Conservation (phyloP, 2,888 invertebrate genomes). For the Tetragnatha montana region DNA sequence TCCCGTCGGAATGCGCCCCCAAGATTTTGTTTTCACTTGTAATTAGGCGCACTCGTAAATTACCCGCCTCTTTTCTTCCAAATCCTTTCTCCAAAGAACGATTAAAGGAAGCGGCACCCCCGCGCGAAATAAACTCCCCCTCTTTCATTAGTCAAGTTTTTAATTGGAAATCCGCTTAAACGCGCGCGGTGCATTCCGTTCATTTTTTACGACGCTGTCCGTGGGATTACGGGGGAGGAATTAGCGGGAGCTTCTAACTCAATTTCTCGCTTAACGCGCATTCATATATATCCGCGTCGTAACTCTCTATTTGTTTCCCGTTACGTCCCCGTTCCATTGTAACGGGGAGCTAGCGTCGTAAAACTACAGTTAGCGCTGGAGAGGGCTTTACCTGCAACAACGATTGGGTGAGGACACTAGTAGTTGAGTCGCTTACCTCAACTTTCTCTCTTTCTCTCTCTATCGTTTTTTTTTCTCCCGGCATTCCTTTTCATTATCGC, state of each 20-base stretch:
- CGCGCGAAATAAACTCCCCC: constrained; percentile 61
- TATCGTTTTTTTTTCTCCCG: not conserved
- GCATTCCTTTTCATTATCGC: not conserved
- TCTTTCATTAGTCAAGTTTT: constrained; percentile 70
- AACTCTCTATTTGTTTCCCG: constrained; percentile 43
- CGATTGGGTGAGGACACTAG: not conserved
- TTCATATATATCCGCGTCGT: constrained; percentile 36
- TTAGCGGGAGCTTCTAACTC: constrained; percentile 36
- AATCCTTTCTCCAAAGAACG: constrained; percentile 64
- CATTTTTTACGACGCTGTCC: constrained; percentile 66
- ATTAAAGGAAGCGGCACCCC: constrained; percentile 48
- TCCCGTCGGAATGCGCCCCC: constrained; percentile 66
- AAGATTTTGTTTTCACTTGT: constrained; percentile 71
- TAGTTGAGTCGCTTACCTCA: no score
- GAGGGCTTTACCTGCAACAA: not conserved
- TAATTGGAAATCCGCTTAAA: constrained; percentile 71
- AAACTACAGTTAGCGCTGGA: not conserved
- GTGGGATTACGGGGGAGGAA: constrained; percentile 56
- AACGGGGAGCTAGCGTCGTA: not conserved
- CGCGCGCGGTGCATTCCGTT: constrained; percentile 64
- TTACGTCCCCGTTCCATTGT: not conserved
- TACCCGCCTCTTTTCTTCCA: constrained; percentile 66
- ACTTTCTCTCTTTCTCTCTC: not conserved
- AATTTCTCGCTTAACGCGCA: constrained; percentile 48
- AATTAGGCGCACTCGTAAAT: constrained; percentile 69